Evolutionary conservation across 2,888 invertebrate species (phyloP), one percentile per base, ranked within the genome.

Genomic region (Tipula lateralis): DNA sequence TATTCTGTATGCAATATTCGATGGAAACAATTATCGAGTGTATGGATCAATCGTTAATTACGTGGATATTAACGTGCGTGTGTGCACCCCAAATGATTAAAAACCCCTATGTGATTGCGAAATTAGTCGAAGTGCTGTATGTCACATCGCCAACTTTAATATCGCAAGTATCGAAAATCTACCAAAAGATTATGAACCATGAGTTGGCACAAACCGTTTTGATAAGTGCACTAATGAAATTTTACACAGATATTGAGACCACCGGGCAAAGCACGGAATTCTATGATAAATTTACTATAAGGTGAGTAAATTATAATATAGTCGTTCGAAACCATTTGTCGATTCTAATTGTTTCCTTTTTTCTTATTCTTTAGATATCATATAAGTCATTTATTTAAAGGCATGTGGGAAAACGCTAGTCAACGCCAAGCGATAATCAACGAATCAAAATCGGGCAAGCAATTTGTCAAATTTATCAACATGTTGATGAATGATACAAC

Each of bases 401-500:
- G 95, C 84, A 95, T 99, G 95, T 99, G 99, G 99, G 95, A 95
- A 85, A 95, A 96, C 88, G 95, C 96, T 13, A 93, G 96, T 82
- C 99, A 99, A 88, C 93, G 95, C 85, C 92, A 95, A 89, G 95
- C 96, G 24, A 94, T 99, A 87, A 94, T 98, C 86, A 95, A 95
- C 87, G 98, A 98, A 90, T 98, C 99, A 16, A 94, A 95, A 85
- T 94, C 94, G 85, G 97, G 97, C 29, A 96, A 95, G 86, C 97
- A 97, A 90, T 99, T 99, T 91, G 97, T 99, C 6, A 96, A 97
- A 88, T 99, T 99, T 89, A 94, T 98, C 87, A 99, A 99, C 90
- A 90, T 99, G 98, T 91, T 99, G 87, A 99, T 99, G 97, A 99
- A 99, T 89, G 99, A 99, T 90, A 99, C 98, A 29, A 99, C 98